phyloP scores from a whole-genome alignment of 2,113 vertebrate genomes.

The Callipepla californica region DNA sequence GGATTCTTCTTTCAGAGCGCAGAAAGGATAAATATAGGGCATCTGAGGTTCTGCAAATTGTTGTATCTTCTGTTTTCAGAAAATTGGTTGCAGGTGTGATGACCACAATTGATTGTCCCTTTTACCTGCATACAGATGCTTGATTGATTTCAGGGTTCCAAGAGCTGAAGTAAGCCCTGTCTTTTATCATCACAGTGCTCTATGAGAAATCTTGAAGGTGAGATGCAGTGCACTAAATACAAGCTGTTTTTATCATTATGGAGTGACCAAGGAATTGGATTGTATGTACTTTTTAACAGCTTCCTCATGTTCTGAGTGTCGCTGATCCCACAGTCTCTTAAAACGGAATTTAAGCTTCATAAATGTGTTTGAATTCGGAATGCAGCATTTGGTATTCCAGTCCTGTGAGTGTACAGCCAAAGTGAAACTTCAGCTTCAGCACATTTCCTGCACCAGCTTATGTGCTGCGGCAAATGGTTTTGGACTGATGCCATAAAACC shows the following conservation, averaged over 20 bases:
- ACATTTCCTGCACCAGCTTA: not conserved
- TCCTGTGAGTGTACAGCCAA: not conserved
- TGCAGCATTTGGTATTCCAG: not conserved
- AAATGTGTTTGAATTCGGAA: not conserved
- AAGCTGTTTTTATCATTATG: not conserved
- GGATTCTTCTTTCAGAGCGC: not conserved
- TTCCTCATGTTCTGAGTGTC: not conserved
- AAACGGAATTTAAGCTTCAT: not conserved
- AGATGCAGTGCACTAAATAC: not conserved
- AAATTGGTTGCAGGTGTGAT: slow-evolving; percentile 36
- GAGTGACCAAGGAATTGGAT: not conserved
- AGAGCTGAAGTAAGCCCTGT: not conserved
- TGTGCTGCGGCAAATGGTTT: slow-evolving; percentile 5
- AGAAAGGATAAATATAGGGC: not conserved
- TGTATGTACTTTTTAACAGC: not conserved
- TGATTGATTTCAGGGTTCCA: slow-evolving; percentile 7
- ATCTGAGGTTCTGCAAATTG: not conserved
- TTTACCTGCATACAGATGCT: not conserved
- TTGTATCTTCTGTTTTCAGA: not conserved
- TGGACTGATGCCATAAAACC: not conserved
- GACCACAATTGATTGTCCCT: not conserved
- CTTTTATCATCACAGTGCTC: not conserved
- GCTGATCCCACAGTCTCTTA: not conserved
- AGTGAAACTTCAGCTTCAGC: not conserved
- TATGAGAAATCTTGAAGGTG: not conserved